Evolutionary conservation across 2,797 vertebrate genomes (phyloP), one percentile per base, ranked within the genome.

Genomic region (Dendrocincla fuliginosa): DNA sequence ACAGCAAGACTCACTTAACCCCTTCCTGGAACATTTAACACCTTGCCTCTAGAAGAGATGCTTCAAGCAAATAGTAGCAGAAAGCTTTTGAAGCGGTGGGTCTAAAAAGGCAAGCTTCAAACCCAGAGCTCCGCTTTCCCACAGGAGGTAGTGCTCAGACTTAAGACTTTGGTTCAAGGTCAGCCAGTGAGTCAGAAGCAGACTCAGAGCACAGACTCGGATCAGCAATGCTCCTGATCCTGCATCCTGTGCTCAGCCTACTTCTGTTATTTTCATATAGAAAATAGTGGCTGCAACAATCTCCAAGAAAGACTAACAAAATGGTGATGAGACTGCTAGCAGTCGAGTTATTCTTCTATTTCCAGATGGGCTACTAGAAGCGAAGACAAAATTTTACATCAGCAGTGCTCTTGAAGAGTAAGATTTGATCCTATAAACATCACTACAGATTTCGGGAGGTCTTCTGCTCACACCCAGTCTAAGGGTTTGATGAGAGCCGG

Each of bases 161-260:
- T 39, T 22, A 71, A 23, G 42, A 52, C 47, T 79, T 91, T 0
- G 3, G 28, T 42, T 91, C 49, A 63, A 57, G 46, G 37, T 47
- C 67, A 50, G 32, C 13, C 3, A 4, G 4, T 1, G 3, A 19
- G 19, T 30, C 33, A 82, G 52, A 13, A 76, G 30, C 19, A 59
- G 71, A 25, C 37, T 63, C 5, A 3, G 56, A 52, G 42, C 0
- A 1, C 42, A 79, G 27, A 42, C 11, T 0, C 3, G 8, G 27
- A 84, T 47, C 30, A 89, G 44, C 27, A 50, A 25, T 14, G 22
- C 28, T 68, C 37, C 24, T 0, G 0, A n/a, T 64, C 23, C 69
- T 46, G 65, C 32, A 49, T 81, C 77, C 25, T 44, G 30, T 7
- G 10, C 39, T 80, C 30, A 28, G 37, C 44, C 22, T 50, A 13